Evolutionary conservation across 2,888 invertebrate genomes (phyloP), one percentile per base, ranked within the genome.

Genomic region (Schrankia costaestrigalis): DNA sequence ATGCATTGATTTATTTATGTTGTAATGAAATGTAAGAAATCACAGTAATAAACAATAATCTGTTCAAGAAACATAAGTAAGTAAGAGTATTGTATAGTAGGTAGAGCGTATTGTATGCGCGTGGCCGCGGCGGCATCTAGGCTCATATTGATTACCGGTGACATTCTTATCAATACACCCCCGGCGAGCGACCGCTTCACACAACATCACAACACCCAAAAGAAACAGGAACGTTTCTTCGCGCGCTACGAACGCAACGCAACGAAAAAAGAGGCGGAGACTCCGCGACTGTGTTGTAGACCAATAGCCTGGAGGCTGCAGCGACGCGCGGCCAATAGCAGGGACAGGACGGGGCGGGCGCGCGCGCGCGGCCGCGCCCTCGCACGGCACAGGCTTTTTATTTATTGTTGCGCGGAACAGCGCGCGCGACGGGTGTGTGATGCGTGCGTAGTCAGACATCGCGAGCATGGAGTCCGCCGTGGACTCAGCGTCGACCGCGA

Each of bases 321-420:
- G 48, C 63, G 55, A 41, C 51, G 45, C 55, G 52, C 60, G 73
- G 66, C 90, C 90, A 90, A 90, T 89, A 56, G 70, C 68, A 44
- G 51, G 41, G 49, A 48, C 58, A 59, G 58, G 72, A 49, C 77
- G 73, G 83, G 84, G 81, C 79, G 81, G 79, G 77, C 76, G 81
- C 78, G 81, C 82, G 82, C 83, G 77, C 78, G 74, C 78, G 77
- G 82, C 88, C 89, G 89, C 89, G 89, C 88, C 86, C 82, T 81
- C 82, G 74, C 63, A 67, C 66, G 74, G 79, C 89, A 82, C 84
- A 82, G 74, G 76, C 90, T 90, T 91, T 91, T 91, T 91, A 91
- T 91, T 91, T 91, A 91, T 91, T 91, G 90, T 91, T 90, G 90
- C 91, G 90, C 91, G 90, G 90, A 86, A 89, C 88, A 87, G 84